Base-by-base conservation (phyloP, 2,888 invertebrate genomes). In the Ephialtes manifestator region DNA sequence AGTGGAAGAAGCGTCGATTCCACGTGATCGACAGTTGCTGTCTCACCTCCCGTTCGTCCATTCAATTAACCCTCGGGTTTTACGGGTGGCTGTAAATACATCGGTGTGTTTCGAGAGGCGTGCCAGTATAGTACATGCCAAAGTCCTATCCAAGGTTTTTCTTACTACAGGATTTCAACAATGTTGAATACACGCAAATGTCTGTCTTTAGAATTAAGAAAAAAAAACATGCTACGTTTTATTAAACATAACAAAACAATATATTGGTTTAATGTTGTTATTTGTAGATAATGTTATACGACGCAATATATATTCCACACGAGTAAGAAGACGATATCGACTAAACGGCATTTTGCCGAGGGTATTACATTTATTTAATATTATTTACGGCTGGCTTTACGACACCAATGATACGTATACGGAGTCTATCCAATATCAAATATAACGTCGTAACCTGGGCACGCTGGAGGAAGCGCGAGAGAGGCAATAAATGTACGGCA, bases 281-380 rank as follows among this genome's bases (percentile, higher is more conserved):
- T 65, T 55, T 60, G 55, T 71, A 63, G 65, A 80, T 82, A 85
- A 79, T 68, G 67, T 72, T 76, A 78, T 71, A 79, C 79, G 58
- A 76, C 39, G 58, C 67, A 71, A 82, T 79, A 79, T 72, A 80
- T 67, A 75, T 82, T 76, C 71, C 67, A 80, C 58, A 70, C 31
- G 71, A 76, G 71, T 71, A 79, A 46, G 60, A 76, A 51, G 65
- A 63, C 75, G 79, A 82, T 81, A 83, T 80, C 75, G 87, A 87
- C 89, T 92, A 93, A 93, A 90, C 91, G 93, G 89, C 91, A 89
- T 90, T 93, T 93, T 93, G 91, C 91, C 88, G 88, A 86, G 89
- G 89, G 90, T 93, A 93, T 93, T 93, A 93, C 92, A 94, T 93
- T 93, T 93, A 93, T 93, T 94, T 93, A 93, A 93, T 93, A 94